phyloP scores from a whole-genome alignment of 2,888 invertebrate genomes.

The Caenorhabditis sulstoni region DNA sequence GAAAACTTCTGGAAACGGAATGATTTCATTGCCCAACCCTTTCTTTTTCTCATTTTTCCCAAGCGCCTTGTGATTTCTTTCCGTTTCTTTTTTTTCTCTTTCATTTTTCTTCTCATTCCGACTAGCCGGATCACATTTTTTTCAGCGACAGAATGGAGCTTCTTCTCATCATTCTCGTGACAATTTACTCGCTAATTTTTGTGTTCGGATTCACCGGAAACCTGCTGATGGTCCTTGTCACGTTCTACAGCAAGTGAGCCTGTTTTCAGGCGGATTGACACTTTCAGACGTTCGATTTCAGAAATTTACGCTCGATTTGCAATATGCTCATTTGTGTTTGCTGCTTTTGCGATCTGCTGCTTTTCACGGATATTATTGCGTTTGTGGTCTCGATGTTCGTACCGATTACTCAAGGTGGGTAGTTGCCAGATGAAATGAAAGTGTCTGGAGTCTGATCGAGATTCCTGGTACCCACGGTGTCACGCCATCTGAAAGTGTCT shows the following conservation, averaged over 20 bases:
- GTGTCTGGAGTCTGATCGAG: background rate
- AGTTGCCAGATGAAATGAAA: background rate
- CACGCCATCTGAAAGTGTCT: too few species aligned
- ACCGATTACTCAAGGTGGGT: conserved; percentile 42
- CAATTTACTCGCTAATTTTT: conserved; percentile 45
- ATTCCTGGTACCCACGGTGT: too few species aligned
- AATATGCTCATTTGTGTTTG: conserved; percentile 51
- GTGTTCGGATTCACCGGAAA: conserved; percentile 51
- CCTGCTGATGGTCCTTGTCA: conserved; percentile 53
- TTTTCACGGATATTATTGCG: conserved; percentile 51
- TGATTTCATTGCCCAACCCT: too few species aligned
- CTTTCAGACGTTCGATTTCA: conserved; percentile 2
- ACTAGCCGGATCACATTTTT: too few species aligned
- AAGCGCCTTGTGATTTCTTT: too few species aligned
- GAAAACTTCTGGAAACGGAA: too few species aligned
- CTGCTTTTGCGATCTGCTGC: conserved; percentile 48
- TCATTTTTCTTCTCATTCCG: too few species aligned
- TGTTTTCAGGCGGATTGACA: background rate
- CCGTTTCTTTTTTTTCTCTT: too few species aligned
- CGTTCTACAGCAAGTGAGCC: conserved; percentile 49
- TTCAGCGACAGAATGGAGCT: conserved; percentile 44
- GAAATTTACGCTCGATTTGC: conserved; percentile 51
- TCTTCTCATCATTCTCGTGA: conserved; percentile 34
- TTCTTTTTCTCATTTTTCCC: too few species aligned
- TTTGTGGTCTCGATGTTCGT: conserved; percentile 45